Evolutionary conservation across 2,888 invertebrate species (phyloP), one percentile per base, ranked within the genome.

Genomic region (Lamellibrachia satsuma): DNA sequence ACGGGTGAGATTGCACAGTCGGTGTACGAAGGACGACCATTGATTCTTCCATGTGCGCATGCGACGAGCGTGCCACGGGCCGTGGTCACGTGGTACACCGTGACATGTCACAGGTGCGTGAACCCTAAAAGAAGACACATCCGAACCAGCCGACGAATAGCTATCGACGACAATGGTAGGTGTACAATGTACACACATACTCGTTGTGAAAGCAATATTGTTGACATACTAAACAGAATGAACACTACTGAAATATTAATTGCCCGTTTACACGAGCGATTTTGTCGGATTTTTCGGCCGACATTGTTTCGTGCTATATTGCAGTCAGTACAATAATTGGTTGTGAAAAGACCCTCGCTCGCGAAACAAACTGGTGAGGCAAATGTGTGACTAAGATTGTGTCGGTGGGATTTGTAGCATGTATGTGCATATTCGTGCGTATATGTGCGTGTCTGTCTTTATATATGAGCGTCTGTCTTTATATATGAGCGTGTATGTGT

Each of bases 1-100:
- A 75, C 75, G 22, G 75, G 6, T 75, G 75, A 75, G 75, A 75
- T 75, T n/a, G 22, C 22, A 75, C 75, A n/a, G 22, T 15, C 22
- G 22, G 75, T 75, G 22, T 75, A 75, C 75, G 75, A 75, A 75
- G 75, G 75, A 22, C 75, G 75, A 15, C 75, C 75, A n/a, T 11
- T 75, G n/a, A 75, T 75, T 75, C 75, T 75, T 75, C 75, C 75
- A n/a, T 75, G 75, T 75, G 75, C 75, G 75, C 75, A 75, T 75
- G 75, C 75, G 75, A 22, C n/a, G 4, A 75, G 75, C 75, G 3
- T 75, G 4, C 75, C 75, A 75, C 75, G 75, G 22, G 75, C 75
- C n/a, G 75, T 75, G n/a, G 2, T 75, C 75, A 75, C 75, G 75
- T 75, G 75, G 75, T 75, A 75, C 75, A 75, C 22, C 15, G 75